Conservation (phyloP, 1,140 invertebrate genomes). For the Cyrtorhinus lividipennis region DNA sequence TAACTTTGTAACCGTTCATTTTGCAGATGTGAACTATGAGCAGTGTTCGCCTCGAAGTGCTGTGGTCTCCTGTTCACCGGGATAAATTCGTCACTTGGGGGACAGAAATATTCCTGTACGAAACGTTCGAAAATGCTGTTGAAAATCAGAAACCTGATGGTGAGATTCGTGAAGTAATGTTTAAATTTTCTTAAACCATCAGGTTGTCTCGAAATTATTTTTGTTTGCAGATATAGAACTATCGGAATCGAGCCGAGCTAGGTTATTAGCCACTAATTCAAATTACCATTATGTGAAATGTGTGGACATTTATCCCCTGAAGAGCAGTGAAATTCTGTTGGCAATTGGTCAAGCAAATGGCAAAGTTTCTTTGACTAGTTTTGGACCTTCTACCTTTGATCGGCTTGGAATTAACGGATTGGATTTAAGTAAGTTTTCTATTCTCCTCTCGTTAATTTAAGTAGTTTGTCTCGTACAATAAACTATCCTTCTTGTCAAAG, state of each 20-base stretch:
- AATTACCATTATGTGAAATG: slow-evolving; percentile 55
- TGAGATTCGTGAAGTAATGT: slow-evolving; percentile 29
- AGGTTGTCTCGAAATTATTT: slow-evolving; percentile 19
- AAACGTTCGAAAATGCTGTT: slow-evolving; percentile 46
- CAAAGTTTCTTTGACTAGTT: slow-evolving; percentile 62
- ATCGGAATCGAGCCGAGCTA: slow-evolving; percentile 47
- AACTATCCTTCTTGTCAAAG: no score
- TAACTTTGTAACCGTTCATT: no score
- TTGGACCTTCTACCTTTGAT: slow-evolving; percentile 55
- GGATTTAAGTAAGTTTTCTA: slow-evolving; percentile 52
- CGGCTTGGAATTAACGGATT: slow-evolving; percentile 49
- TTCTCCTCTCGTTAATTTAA: no score
- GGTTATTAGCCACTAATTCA: slow-evolving; percentile 47
- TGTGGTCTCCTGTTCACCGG: slow-evolving; percentile 60
- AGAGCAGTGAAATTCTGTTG: slow-evolving; percentile 57
- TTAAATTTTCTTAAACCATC: slow-evolving; percentile 18
- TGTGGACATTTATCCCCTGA: slow-evolving; percentile 59
- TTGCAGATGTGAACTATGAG: slow-evolving; percentile 31
- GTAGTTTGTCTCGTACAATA: no score
- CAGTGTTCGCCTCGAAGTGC: slow-evolving; percentile 48
- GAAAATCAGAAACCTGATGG: neutral
- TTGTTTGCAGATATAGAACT: slow-evolving; percentile 44
- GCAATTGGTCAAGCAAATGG: slow-evolving; percentile 76
- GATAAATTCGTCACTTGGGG: slow-evolving; percentile 78
- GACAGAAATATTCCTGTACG: slow-evolving; percentile 67